These are phyloP conservation scores for Scolopax mira DNA, from an alignment of 2,113 vertebrate genomes.

Conservation along the genomic window DNA sequence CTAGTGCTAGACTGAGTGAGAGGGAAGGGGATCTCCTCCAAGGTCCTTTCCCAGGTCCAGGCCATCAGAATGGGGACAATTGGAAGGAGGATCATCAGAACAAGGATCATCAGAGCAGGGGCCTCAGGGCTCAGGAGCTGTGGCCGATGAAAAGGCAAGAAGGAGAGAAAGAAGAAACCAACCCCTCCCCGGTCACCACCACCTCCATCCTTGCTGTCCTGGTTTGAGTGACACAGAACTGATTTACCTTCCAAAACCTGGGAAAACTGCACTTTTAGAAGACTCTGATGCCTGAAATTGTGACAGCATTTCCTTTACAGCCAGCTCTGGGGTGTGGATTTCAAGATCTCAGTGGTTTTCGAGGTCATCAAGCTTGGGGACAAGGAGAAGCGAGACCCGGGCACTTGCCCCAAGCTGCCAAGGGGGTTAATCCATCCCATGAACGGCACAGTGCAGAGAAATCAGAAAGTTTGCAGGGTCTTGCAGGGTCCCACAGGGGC, in stretches of 20 bases:
- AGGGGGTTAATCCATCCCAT: neutral
- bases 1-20: neutral
- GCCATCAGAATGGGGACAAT: rapidly evolving
- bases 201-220: neutral
- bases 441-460: neutral
- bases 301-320: neutral
- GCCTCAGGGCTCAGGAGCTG: rapidly evolving
- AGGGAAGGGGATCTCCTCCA: neutral
- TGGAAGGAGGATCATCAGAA: neutral
- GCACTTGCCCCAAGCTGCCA: too few species aligned
- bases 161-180: neutral
- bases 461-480: neutral
- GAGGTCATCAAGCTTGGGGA: too few species aligned
- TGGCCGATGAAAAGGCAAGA: neutral
- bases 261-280: neutral
- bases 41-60: rapidly evolving
- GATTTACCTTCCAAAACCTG: neutral
- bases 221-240: neutral
- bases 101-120: too few species aligned
- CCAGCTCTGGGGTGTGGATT: neutral
- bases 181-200: rapidly evolving
- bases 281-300: neutral
- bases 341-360: too few species aligned
- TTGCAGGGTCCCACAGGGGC: too few species aligned
- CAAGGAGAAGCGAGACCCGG: too few species aligned